phyloP scores from a whole-genome alignment of 2,797 vertebrate genomes.

The Micrastur ruficollis region DNA sequence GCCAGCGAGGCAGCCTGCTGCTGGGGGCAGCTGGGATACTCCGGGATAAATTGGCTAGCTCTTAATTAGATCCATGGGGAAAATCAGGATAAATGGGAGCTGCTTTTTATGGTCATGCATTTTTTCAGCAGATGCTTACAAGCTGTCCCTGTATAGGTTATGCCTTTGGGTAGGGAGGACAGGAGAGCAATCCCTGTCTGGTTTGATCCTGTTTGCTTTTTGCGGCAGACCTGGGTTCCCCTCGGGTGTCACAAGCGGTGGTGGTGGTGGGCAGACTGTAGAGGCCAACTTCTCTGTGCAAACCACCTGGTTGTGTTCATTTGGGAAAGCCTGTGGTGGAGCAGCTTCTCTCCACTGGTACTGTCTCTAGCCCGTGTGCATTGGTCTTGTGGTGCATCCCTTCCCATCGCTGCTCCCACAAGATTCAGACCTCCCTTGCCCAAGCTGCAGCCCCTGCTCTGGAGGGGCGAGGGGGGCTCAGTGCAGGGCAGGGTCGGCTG shows the following conservation, averaged over 20 bases:
- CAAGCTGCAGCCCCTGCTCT: not conserved
- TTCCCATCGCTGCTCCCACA: not conserved
- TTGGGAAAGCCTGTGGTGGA: not conserved
- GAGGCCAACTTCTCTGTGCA: not conserved
- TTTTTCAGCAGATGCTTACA: not conserved
- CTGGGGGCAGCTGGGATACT: not conserved
- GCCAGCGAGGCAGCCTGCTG: not conserved
- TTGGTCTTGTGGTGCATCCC: not conserved
- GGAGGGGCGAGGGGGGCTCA: accelerated
- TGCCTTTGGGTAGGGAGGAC: not conserved
- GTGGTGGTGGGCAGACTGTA: not conserved
- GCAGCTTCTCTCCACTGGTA: no score
- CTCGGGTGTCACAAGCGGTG: not conserved
- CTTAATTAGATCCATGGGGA: not conserved
- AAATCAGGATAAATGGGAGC: not conserved
- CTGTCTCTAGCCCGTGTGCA: not conserved
- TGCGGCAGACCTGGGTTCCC: not conserved
- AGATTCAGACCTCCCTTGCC: not conserved
- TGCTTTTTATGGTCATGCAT: not conserved
- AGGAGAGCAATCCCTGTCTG: not conserved
- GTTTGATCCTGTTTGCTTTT: not conserved
- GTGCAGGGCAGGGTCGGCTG: not conserved
- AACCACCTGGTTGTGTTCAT: not conserved
- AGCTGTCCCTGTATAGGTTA: not conserved
- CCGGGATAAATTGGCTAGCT: not conserved